A percentile compares a stretch with the other conserved stretches of the same genome.
Conservation (phyloP, 2,113 vertebrate genomes). For the Protobothrops flavoviridis region DNA sequence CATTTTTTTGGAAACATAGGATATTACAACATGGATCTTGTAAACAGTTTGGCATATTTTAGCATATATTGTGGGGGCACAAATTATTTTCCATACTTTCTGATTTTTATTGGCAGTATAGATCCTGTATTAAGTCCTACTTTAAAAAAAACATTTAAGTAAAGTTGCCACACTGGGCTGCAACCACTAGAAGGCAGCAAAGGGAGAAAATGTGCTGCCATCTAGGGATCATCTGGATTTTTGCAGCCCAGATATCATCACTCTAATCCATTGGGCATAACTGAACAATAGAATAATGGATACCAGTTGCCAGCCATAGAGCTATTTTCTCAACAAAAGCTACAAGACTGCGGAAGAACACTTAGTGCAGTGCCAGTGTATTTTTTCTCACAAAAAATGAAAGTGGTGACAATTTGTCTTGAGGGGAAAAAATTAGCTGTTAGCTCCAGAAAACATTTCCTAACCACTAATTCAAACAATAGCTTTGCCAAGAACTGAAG, state of each 20-base stretch:
- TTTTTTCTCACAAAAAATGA: background rate
- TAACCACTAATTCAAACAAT: background rate
- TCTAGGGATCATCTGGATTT: background rate
- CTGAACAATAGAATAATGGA: background rate
- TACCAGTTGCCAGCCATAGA: background rate
- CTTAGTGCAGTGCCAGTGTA: background rate
- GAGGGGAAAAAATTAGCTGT: background rate
- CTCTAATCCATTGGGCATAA: background rate
- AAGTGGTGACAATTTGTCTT: background rate
- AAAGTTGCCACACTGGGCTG: background rate
- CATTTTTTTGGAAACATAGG: background rate
- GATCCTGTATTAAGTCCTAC: background rate
- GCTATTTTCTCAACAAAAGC: background rate
- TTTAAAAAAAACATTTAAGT: background rate
- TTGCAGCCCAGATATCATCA: background rate
- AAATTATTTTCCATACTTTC: background rate
- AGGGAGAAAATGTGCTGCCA: background rate
- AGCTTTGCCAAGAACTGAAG: background rate
- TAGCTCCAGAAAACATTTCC: background rate
- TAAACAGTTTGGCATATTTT: background rate
- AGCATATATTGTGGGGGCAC: background rate
- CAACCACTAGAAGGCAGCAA: background rate
- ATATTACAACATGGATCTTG: background rate
- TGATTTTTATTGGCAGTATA: background rate
- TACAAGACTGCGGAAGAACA: background rate